These are phyloP conservation scores for Agrochola lychnidis DNA, from an alignment of 2,888 invertebrate genomes.

Conservation along the genomic window DNA sequence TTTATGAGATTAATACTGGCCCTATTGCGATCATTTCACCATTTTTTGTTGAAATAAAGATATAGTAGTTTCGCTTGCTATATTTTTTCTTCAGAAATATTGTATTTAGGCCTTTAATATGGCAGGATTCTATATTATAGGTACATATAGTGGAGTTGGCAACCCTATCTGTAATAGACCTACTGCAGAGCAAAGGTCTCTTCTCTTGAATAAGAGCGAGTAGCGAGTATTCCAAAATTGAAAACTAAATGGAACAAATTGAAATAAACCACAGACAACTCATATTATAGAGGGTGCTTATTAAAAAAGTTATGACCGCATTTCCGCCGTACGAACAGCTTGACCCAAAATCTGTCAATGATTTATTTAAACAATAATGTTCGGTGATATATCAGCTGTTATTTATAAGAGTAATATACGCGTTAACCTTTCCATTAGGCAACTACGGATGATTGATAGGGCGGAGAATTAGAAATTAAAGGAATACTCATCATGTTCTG, in stretches of 20 bases:
- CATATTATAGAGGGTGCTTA: constrained; percentile 1
- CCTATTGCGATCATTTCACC: too few relatives aligned
- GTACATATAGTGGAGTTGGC: too few relatives aligned
- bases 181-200: background rate
- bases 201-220: background rate
- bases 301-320: constrained; percentile 22
- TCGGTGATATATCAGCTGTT: constrained; percentile 30
- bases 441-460: constrained; percentile 49
- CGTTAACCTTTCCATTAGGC: constrained; percentile 39
- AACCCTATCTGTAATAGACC: too few relatives aligned
- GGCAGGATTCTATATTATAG: too few relatives aligned
- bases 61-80: too few relatives aligned
- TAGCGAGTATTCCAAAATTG: background rate
- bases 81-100: too few relatives aligned
- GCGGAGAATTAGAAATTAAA: constrained; percentile 35
- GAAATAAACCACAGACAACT: background rate
- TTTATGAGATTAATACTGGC: too few relatives aligned
- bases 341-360: constrained; percentile 38
- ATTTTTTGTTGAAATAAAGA: too few relatives aligned
- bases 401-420: constrained; percentile 57
- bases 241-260: constrained; percentile 4
- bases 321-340: constrained; percentile 14
- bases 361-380: constrained; percentile 59
- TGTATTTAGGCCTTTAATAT: too few relatives aligned
- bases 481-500: background rate